Evolutionary conservation across 2,888 invertebrate genomes (phyloP).

Genomic region (Ophion obscuratus): DNA sequence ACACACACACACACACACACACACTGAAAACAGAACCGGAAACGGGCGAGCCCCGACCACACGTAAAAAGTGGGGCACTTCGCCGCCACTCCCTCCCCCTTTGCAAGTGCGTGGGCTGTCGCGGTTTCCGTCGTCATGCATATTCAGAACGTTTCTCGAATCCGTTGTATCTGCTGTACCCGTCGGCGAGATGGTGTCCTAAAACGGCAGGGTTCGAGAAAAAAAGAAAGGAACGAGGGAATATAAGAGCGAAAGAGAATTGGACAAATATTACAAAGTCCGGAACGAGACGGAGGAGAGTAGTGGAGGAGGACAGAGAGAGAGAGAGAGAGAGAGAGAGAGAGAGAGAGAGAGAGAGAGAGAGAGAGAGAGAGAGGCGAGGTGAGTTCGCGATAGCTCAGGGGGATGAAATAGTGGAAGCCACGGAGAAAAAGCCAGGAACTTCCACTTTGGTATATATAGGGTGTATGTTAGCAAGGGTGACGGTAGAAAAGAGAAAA

Average conservation of each 20-base stretch:
- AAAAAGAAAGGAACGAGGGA: constrained; percentile 6
- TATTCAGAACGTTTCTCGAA: constrained; percentile 64
- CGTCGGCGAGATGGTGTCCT: constrained; percentile 51
- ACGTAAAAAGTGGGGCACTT: not conserved
- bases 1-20: no score
- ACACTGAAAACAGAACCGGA: not conserved
- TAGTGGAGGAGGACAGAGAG: constrained; percentile 1
- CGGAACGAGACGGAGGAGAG: constrained; percentile 13
- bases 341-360: constrained; percentile 23
- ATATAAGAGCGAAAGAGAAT: not conserved
- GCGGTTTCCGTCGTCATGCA: constrained; percentile 67
- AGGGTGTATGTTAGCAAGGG: constrained; percentile 1
- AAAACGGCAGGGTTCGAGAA: constrained; percentile 28
- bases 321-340: constrained; percentile 35
- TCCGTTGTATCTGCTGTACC: constrained; percentile 54
- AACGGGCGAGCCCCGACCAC: not conserved
- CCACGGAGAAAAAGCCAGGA: constrained; percentile 39
- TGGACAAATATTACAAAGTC: constrained; percentile 40
- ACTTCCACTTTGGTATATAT: constrained; percentile 18
- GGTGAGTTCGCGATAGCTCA: constrained; percentile 37
- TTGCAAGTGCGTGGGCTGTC: constrained; percentile 12
- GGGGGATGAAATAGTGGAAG: constrained; percentile 51
- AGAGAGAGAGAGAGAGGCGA: constrained; percentile 15
- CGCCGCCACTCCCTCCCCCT: not conserved
- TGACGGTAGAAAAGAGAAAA: constrained; percentile 56